phyloP scores from a whole-genome alignment of 1,140 invertebrate species.

The Psilanteris sp. region DNA sequence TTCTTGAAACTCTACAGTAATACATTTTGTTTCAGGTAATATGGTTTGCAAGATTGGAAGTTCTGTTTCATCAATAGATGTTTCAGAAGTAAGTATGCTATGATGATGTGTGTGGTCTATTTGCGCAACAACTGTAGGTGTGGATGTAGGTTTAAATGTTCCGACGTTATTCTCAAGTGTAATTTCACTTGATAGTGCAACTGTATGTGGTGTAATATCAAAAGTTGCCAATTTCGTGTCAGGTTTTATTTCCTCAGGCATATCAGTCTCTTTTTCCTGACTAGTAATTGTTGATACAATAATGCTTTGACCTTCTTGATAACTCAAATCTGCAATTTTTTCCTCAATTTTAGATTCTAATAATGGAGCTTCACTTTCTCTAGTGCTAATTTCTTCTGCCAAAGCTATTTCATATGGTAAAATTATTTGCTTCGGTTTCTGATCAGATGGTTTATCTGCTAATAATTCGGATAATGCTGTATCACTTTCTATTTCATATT shows the following conservation, averaged over 20 bases:
- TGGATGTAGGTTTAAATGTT: slow-evolving; percentile 66
- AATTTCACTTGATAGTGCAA: slow-evolving; percentile 76
- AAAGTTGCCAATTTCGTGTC: slow-evolving; percentile 74
- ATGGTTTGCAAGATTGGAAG: slow-evolving; percentile 70
- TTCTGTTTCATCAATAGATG: slow-evolving; percentile 72
- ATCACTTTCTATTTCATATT: slow-evolving; percentile 78
- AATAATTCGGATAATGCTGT: slow-evolving; percentile 71
- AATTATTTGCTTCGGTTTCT: slow-evolving; percentile 70
- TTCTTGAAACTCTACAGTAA: slow-evolving; percentile 76
- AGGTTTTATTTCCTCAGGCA: slow-evolving; percentile 69
- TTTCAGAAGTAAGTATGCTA: slow-evolving; percentile 77
- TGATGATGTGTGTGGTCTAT: slow-evolving; percentile 75
- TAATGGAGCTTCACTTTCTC: slow-evolving; percentile 81
- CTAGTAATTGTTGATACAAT: slow-evolving; percentile 79
- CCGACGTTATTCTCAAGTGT: slow-evolving; percentile 71
- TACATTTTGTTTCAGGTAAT: slow-evolving; percentile 74
- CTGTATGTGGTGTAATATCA: slow-evolving; percentile 73
- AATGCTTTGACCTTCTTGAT: slow-evolving; percentile 78
- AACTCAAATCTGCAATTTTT: slow-evolving; percentile 76
- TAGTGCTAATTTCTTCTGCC: slow-evolving; percentile 75
- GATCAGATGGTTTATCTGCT: slow-evolving; percentile 67
- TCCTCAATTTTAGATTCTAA: slow-evolving; percentile 68
- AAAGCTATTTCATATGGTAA: slow-evolving; percentile 77
- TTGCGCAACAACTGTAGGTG: slow-evolving; percentile 69
- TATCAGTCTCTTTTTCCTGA: slow-evolving; percentile 78